Evolutionary conservation across 1,140 invertebrate genomes (phyloP), one percentile per base, ranked within the genome.

Genomic region (Caenorhabditis remanei): DNA sequence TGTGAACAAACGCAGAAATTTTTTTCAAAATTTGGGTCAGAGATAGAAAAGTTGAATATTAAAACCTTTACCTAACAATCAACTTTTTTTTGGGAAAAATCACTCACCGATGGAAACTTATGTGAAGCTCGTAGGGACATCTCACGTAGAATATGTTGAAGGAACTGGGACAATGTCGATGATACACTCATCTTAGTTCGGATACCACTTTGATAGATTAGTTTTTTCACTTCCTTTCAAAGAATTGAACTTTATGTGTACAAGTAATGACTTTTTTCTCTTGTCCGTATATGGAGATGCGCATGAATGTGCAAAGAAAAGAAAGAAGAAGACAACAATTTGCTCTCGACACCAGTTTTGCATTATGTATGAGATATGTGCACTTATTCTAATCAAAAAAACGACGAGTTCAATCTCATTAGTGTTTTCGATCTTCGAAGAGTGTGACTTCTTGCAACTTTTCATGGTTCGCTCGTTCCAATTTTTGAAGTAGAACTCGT

Each of bases 301-400:
- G 46, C 40, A 79, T 79, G 71, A 21, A 19, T 43, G 71, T 32
- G 41, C 8, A 50, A 43, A 46, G 5, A 79, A 24, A 43, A 71
- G 19, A 46, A 71, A 43, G 40, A 79, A 50, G 71, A 79, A 48
- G 65, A 71, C 71, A 79, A 50, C 71, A 24, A 79, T 43, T 50
- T 79, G 71, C 46, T 79, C 46, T 48, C n/a, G 71, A 79, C 71
- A 79, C 71, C 71, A 79, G 46, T 48, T 79, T 79, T 79, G 71
- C 71, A 79, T 79, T 79, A 79, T 79, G 71, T 79, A 79, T 79
- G 71, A 79, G 71, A 79, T 79, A 50, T 48, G 9, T 50, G 71
- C 46, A 79, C 71, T 79, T 79, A 79, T 79, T 79, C 71, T 79
- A 79, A 79, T 79, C 46, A 79, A 79, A 79, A 65, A 79, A 50